These are phyloP conservation scores for Zosterops lateralis DNA, from an alignment of 2,113 vertebrate genomes.

Conservation along the genomic window DNA sequence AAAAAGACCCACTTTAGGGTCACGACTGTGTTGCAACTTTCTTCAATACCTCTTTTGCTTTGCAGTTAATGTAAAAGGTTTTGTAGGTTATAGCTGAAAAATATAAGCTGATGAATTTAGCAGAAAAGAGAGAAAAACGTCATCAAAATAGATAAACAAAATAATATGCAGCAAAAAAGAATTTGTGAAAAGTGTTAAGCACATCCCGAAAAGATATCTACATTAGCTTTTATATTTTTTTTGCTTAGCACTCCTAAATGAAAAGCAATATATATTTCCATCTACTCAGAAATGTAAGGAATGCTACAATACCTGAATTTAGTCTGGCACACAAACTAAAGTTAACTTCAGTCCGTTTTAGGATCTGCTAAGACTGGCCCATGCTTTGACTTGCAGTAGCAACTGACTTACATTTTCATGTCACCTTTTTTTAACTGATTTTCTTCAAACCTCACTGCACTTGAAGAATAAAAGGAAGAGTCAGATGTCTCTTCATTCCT, in stretches of 20 bases:
- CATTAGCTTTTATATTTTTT: not conserved
- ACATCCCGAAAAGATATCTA: not conserved
- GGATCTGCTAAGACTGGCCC: conserved; percentile 16
- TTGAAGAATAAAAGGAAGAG: not conserved
- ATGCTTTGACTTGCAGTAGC: not conserved
- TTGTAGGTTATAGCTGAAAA: not conserved
- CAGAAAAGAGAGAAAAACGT: not conserved
- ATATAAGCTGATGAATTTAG: not conserved
- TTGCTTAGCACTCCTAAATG: not conserved
- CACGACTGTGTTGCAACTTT: not conserved
- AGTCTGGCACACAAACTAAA: not conserved
- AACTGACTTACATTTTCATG: not conserved
- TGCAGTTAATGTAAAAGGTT: not conserved
- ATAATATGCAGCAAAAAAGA: not conserved
- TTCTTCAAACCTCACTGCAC: not conserved
- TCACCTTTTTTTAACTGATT: not conserved
- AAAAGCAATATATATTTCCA: not conserved
- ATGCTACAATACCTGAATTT: conserved; percentile 44
- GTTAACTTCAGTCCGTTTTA: not conserved
- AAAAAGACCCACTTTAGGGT: not conserved
- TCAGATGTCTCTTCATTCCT: not conserved
- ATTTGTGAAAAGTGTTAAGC: not conserved
- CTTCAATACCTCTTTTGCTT: not conserved
- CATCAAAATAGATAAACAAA: not conserved
- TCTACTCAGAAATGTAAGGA: conserved; percentile 35